Conservation (phyloP, 2,113 vertebrate genomes). For the Hemicordylus capensis region DNA sequence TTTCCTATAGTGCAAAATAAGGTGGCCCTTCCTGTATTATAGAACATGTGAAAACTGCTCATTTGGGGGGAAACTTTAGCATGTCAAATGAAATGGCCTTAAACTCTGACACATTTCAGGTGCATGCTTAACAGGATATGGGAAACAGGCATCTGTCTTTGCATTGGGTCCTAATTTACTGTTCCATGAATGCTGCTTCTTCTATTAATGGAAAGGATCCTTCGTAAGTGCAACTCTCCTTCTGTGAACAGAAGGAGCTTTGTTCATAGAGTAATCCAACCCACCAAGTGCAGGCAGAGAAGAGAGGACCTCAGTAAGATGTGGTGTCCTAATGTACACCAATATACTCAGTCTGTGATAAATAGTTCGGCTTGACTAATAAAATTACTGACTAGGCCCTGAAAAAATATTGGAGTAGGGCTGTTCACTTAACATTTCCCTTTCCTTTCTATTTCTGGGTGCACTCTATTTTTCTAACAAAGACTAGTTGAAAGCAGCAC, state of each 20-base stretch:
- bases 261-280: too few relatives aligned
- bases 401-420: not conserved
- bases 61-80: not conserved
- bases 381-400: not conserved
- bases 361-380: not conserved
- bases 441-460: not conserved
- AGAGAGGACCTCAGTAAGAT: not conserved
- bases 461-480: not conserved
- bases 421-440: not conserved
- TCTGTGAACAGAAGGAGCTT: too few relatives aligned
- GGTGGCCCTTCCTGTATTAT: too few relatives aligned
- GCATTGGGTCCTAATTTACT: too few relatives aligned
- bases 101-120: not conserved
- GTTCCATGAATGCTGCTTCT: too few relatives aligned
- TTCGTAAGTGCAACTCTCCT: too few relatives aligned
- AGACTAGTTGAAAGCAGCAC: conserved; percentile 1
- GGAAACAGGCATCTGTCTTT: not conserved
- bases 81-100: not conserved
- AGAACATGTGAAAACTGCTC: accelerated
- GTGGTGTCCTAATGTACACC: not conserved
- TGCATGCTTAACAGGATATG: not conserved
- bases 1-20: not conserved
- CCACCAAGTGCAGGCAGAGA: not conserved
- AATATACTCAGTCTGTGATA: not conserved
- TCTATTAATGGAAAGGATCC: too few relatives aligned